Base-by-base conservation (phyloP, 2,888 invertebrate species). In the Agonopterix subpropinquella region DNA sequence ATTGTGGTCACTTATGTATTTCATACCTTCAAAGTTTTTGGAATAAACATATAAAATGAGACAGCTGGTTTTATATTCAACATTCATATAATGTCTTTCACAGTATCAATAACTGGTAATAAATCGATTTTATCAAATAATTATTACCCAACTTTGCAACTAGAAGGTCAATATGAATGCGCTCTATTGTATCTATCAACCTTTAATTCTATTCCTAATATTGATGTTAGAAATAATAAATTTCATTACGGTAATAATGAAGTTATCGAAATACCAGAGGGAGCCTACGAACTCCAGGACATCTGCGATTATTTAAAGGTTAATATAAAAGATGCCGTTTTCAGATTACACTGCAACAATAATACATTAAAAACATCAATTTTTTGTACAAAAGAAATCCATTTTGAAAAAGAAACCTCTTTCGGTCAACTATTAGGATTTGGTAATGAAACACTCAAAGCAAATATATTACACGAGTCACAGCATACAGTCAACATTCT, bases 181-280 rank as follows among this genome's bases (percentile, higher is more conserved):
- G 56, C 53, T 15, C 47, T 59, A 5, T 42, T 59, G 8, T 51
- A 51, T 49, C 51, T 61, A 11, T 47, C 45, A 8, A 55, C 57
- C 10, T 57, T 57, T 42, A 58, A 62, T 47, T 57, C 61, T n/a
- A 58, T 59, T 11, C 59, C 59, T 2, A 76, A 74, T 55, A 58
- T 76, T 1, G 67, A 73, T 54, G 53, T 55, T 37, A 54, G 52
- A 42, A 65, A 72, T 51, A 73, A 71, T 54, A 64, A 62, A 50
- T 65, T 75, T 56, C 59, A 63, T 52, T 53, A 51, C 49, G 56
- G 51, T 36, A 11, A 49, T 36, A 44, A 63, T 36, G 47, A 66
- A 52, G 51, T 56, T 15, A 45, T 70, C 10, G 58, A 49, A 39
- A 61, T 70, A 45, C 66, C 69, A 18, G 58, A 53, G n/a, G 67